A percentile compares a stretch with the other conserved stretches of the same genome.
phyloP scores from a whole-genome alignment of 2,113 vertebrate species.

The Daboia siamensis region DNA sequence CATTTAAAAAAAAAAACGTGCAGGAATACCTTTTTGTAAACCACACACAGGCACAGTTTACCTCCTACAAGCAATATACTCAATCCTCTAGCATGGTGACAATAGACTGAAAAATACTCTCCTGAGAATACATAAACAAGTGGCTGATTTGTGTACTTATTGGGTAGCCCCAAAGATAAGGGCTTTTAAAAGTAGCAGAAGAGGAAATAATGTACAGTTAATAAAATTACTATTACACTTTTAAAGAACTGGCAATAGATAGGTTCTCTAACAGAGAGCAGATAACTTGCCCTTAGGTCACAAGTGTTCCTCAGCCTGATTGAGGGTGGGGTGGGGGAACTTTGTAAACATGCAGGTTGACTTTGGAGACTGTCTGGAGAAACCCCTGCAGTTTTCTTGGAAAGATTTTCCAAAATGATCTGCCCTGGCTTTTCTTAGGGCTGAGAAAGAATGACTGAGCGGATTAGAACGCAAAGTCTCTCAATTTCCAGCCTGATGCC shows the following conservation, averaged over 20 bases:
- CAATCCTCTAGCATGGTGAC: background rate
- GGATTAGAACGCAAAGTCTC: background rate
- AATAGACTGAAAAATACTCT: conserved; percentile 4
- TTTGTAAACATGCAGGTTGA: background rate
- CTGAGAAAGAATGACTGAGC: background rate
- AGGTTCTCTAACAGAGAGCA: background rate
- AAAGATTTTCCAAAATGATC: background rate
- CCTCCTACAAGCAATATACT: background rate
- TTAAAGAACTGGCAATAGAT: background rate
- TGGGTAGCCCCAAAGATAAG: background rate
- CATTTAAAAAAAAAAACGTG: background rate
- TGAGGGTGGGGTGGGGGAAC: background rate
- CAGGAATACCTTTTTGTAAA: background rate
- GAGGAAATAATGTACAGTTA: background rate
- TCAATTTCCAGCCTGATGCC: background rate
- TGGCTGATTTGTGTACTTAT: background rate
- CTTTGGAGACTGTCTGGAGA: background rate
- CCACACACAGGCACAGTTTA: background rate
- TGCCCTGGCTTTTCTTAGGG: background rate
- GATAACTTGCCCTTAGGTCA: background rate
- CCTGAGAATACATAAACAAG: background rate
- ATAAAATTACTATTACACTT: background rate
- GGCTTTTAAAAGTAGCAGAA: background rate
- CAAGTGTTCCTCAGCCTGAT: background rate
- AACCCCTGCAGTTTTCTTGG: background rate